Base-by-base conservation (phyloP, 2,797 vertebrate genomes). In the Masticophis lateralis region DNA sequence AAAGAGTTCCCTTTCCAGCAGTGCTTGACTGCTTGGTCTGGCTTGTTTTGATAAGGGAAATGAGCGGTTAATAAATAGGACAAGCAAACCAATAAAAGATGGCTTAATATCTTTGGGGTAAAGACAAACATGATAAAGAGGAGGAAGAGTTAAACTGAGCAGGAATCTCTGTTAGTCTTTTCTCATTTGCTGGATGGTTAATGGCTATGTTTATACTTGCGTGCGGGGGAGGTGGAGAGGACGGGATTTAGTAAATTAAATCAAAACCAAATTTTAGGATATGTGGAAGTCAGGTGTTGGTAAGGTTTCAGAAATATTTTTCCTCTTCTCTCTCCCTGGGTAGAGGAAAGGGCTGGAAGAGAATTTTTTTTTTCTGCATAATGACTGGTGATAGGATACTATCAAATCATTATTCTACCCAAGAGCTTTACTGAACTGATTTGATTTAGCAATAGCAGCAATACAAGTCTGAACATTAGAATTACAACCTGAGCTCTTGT, bases 201-300 rank as follows among this genome's bases (percentile, higher is more conserved):
- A 74, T 79, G 69, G 69, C 16, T 43, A 43, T 79, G 18, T 43
- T 79, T 74, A 37, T 74, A 74, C n/a, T 74, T 37, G 27, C 6
- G 0, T 0, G 0, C 0, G 27, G 27, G 22, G 8, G 20, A 22
- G 20, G 2, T 32, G 14, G n/a, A n/a, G n/a, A 28, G n/a, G 2
- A 56, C 0, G 8, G 32, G 8, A 22, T 37, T 79, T 43, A 43
- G 16, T 79, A 9, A 43, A 79, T 79, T 20, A 79, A 79, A 22
- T 43, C 69, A 79, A 79, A 79, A 79, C 18, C 32, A 43, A 79
- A 79, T 79, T 43, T 79, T 37, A 20, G 32, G 18, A 20, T 32
- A 37, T 20, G 69, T 16, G n/a, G 69, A 74, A 79, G 22, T 22
- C 18, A 79, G 32, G 74, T 43, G 32, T 22, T 79, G 10, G 37